phyloP scores from a whole-genome alignment of 2,113 vertebrate genomes.

The Hippoglossus stenolepis region DNA sequence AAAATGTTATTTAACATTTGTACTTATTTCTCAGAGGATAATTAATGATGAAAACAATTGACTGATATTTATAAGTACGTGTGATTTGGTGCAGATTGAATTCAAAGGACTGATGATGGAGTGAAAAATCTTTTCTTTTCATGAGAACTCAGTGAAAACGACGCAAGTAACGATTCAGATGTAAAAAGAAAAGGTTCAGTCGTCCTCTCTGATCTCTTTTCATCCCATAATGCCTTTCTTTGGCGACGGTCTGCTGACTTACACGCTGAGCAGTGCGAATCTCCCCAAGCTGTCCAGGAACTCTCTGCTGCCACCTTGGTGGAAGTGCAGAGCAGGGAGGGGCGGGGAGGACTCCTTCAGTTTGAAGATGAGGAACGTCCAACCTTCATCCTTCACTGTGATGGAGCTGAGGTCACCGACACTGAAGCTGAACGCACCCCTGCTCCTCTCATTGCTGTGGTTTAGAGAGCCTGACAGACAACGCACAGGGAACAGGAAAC shows the following conservation, averaged over 20 bases:
- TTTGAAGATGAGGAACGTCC: conserved; percentile 90
- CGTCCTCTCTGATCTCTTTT: no score
- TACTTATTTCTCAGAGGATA: no score
- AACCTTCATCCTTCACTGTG: conserved; percentile 91
- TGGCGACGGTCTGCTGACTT: conserved; percentile 49
- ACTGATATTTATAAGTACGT: no score
- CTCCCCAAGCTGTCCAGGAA: conserved; percentile 91
- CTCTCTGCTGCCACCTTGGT: conserved; percentile 90
- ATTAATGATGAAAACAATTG: no score
- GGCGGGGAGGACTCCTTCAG: conserved; percentile 87
- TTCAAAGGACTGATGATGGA: no score
- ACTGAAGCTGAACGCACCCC: conserved; percentile 91
- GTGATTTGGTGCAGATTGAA: no score
- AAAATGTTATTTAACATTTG: no score
- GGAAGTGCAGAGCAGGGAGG: conserved; percentile 93
- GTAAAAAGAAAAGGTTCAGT: no score
- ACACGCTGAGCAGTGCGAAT: conserved; percentile 89
- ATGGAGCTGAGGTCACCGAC: conserved; percentile 90
- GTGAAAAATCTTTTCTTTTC: no score
- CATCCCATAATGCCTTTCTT: no score
- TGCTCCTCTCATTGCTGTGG: conserved; percentile 82
- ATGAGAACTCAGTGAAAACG: no score
- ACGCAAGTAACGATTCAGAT: no score
- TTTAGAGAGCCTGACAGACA: conserved; percentile 68
- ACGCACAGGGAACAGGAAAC: neutral